Conservation (phyloP, 1,140 invertebrate genomes). For the Elymnias hypermnestra region DNA sequence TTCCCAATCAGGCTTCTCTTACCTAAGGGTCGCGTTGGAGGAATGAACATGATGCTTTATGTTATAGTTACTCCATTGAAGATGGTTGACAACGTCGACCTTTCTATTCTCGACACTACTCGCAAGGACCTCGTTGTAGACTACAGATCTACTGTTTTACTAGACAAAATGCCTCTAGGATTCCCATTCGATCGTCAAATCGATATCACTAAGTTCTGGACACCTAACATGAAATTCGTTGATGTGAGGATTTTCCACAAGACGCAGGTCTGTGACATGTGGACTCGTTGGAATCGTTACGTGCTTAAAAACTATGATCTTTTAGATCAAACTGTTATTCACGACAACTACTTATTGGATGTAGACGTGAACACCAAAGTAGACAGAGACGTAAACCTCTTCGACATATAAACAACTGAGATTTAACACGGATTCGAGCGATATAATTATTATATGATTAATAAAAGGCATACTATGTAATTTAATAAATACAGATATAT, state of each 20-base stretch:
- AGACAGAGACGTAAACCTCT: conserved; percentile 4
- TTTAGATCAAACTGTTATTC: conserved; percentile 15
- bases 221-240: conserved; percentile 77
- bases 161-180: conserved; percentile 79
- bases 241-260: conserved; percentile 78
- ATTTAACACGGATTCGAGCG: neutral
- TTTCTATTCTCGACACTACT: conserved; percentile 34
- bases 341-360: conserved; percentile 3
- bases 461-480: no score
- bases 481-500: no score
- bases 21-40: conserved; percentile 78
- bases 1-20: conserved; percentile 79
- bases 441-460: no score
- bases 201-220: conserved; percentile 63
- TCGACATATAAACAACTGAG: conserved; percentile 1
- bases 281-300: conserved; percentile 37
- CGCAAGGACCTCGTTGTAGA: conserved; percentile 38
- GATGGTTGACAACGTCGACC: conserved; percentile 43
- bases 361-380: conserved; percentile 8
- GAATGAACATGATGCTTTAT: conserved; percentile 77
- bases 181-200: conserved; percentile 82
- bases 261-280: conserved; percentile 41
- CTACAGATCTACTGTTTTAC: conserved; percentile 49
- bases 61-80: conserved; percentile 62
- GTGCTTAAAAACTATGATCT: conserved; percentile 39